phyloP scores from a whole-genome alignment of 2,888 invertebrate genomes.

The Beris chalybata region DNA sequence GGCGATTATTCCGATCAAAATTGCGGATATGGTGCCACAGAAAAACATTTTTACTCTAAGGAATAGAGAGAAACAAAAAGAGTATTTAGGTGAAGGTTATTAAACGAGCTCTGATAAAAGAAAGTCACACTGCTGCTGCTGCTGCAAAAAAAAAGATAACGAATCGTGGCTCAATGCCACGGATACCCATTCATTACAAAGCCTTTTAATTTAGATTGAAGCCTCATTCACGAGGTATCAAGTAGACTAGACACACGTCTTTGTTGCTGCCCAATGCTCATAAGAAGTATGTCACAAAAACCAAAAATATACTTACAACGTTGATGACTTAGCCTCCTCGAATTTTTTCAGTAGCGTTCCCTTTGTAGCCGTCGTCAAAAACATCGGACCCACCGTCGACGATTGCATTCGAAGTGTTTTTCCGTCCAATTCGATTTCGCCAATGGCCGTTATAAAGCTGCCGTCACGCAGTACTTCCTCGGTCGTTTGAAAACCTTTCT shows the following conservation, averaged over 20 bases:
- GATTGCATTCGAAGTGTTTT: conserved; percentile 72
- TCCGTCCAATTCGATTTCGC: conserved; percentile 72
- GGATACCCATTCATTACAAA: too few species aligned
- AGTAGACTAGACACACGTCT: too few species aligned
- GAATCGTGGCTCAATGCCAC: too few species aligned
- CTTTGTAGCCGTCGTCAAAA: conserved; percentile 78
- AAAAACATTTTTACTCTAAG: conserved; percentile 61
- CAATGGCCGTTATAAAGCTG: conserved; percentile 77
- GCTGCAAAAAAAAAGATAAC: too few species aligned
- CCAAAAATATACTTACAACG: conserved; percentile 59
- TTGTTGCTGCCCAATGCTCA: too few species aligned
- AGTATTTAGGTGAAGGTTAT: too few species aligned
- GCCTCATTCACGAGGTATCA: too few species aligned
- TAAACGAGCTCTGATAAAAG: too few species aligned
- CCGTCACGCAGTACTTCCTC: conserved; percentile 85
- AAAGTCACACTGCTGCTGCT: too few species aligned
- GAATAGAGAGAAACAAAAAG: conserved; percentile 18
- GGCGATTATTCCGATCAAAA: conserved; percentile 59
- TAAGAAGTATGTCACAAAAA: too few species aligned
- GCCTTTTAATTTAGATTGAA: too few species aligned
- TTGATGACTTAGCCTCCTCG: conserved; percentile 69
- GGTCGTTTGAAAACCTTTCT: conserved; percentile 82
- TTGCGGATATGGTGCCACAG: conserved; percentile 61
- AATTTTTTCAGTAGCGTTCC: conserved; percentile 73
- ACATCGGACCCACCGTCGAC: conserved; percentile 72